phyloP scores from a whole-genome alignment of 1,140 invertebrate species.

The Ptiloglossa arizonensis region DNA sequence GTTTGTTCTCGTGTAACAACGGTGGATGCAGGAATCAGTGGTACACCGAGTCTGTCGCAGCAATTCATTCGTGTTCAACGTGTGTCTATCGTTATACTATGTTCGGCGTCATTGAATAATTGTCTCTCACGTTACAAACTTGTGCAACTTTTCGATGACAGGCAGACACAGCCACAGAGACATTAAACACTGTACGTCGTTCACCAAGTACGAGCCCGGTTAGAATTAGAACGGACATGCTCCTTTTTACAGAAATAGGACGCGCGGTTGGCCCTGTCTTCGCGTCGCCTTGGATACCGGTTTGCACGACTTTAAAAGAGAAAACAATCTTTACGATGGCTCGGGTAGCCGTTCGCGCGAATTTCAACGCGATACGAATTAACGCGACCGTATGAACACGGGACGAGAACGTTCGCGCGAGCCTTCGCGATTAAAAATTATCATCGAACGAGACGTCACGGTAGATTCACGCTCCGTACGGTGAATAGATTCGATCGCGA shows the following conservation, averaged over 20 bases:
- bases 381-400: not conserved
- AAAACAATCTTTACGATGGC: not conserved
- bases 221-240: constrained; percentile 21
- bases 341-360: not conserved
- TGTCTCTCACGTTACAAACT: not conserved
- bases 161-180: not conserved
- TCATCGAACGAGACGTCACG: too few relatives aligned
- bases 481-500: too few relatives aligned
- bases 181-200: not conserved
- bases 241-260: constrained; percentile 41
- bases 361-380: too few relatives aligned
- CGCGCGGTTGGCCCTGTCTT: not conserved
- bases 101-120: not conserved
- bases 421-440: too few relatives aligned
- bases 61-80: not conserved
- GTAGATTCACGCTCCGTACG: too few relatives aligned
- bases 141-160: constrained; percentile 2
- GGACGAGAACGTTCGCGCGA: too few relatives aligned
- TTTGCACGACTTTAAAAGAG: not conserved
- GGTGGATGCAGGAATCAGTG: not conserved
- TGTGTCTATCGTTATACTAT: not conserved
- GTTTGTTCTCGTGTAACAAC: too few relatives aligned
- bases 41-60: too few relatives aligned
- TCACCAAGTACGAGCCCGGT: constrained; percentile 7
- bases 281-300: not conserved